Conservation (phyloP, 1,140 invertebrate species). For the Pygmarrhopalites habei region DNA sequence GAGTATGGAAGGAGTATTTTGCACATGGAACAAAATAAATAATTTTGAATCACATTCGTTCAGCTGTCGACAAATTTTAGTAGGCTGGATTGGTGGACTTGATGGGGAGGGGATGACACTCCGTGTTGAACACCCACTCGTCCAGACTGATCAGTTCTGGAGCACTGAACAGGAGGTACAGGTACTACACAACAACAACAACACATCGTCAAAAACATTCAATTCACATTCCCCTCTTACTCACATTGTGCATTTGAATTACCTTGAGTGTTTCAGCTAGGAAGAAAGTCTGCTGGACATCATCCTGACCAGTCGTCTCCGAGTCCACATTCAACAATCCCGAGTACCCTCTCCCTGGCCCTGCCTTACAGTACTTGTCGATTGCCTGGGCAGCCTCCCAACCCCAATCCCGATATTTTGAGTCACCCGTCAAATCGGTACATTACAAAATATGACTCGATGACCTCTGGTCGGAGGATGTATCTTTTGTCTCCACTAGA, state of each 20-base stretch:
- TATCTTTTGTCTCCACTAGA: constrained; percentile 54
- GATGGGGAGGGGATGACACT: constrained; percentile 93
- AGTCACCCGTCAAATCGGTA: constrained; percentile 57
- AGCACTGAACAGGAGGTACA: constrained; percentile 60
- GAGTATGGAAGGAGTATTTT: too few relatives aligned
- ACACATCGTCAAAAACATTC: too few relatives aligned
- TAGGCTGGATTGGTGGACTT: constrained; percentile 66
- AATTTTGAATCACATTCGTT: too few relatives aligned
- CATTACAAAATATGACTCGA: constrained; percentile 60
- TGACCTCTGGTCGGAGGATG: constrained; percentile 57
- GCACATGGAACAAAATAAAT: too few relatives aligned
- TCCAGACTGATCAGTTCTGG: constrained; percentile 60
- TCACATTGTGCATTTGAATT: too few relatives aligned
- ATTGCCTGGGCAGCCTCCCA: constrained; percentile 51
- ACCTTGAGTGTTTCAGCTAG: constrained; percentile 98
- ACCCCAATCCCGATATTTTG: constrained; percentile 59
- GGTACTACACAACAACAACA: too few relatives aligned
- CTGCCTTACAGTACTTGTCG: constrained; percentile 51
- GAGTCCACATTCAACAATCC: constrained; percentile 92
- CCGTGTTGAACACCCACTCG: constrained; percentile 98
- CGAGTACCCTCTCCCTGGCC: constrained; percentile 65
- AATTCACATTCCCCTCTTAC: too few relatives aligned
- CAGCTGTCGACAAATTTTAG: too few relatives aligned
- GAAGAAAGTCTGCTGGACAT: constrained; percentile 98
- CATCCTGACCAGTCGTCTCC: constrained; percentile 72